Base-by-base conservation (phyloP, 2,888 invertebrate species). In the Spatulosminthurus flaviceps region DNA sequence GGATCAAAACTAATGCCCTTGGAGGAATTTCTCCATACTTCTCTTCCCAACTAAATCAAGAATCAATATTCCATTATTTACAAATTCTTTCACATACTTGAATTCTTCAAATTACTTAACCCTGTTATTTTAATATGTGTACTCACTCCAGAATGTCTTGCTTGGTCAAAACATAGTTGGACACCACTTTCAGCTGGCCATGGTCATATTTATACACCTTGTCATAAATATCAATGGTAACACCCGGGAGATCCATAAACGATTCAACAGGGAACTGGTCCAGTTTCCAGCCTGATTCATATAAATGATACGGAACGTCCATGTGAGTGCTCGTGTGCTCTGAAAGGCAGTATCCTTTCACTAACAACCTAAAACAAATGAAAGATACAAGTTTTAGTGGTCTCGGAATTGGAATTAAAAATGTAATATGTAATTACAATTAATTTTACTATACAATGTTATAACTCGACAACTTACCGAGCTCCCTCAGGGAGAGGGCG, bases 281-380 rank as follows among this genome's bases (percentile, higher is more conserved):
- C 0, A 90, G 89, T 29, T 87, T 88, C 86, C 88, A 87, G 0
- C 89, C 89, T 2, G 87, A 85, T 21, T 86, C 84, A 61, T 86
- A 84, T 85, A 91, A 91, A 85, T 92, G 92, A 78, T 89, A 89
- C 0, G 92, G 92, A 0, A 92, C 91, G 83, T 92, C 92, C 9
- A 92, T 81, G 83, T 92, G 92, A 0, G 92, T 92, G 0, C 91
- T 91, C 0, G 90, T 90, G 85, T 92, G 92, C 83, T 92, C 92
- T 0, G 89, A 88, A 0, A 81, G 81, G 60, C 84, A 84, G 26
- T 83, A 82, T n/a, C 81, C 82, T 19, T 77, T 64, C 2, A 81
- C 80, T 16, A 80, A 77, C 13, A 78, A 26, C 81, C 82, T 82
- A n/a, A n/a, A n/a, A n/a, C n/a, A n/a, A n/a, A n/a, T n/a, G n/a